phyloP scores from a whole-genome alignment of 2,888 invertebrate genomes.

The Melanchra persicariae region DNA sequence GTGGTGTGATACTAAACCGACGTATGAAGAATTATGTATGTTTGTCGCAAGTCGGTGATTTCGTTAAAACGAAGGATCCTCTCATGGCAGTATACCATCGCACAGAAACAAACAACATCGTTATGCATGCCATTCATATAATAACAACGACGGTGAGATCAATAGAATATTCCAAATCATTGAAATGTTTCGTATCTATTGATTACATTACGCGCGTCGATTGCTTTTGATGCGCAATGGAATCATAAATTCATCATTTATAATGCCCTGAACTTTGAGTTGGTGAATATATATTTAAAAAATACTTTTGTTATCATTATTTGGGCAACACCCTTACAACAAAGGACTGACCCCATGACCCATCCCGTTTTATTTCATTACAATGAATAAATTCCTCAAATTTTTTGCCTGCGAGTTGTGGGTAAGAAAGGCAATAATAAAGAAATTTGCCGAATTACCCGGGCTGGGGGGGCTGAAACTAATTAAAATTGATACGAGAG shows the following conservation, averaged over 20 bases:
- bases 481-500: constrained; percentile 57
- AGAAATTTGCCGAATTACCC: constrained; percentile 56
- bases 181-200: constrained; percentile 54
- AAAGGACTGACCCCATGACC: constrained; percentile 49
- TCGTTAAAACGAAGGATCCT: constrained; percentile 44
- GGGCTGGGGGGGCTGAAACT: constrained; percentile 39
- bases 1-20: constrained; percentile 49
- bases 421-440: constrained; percentile 53
- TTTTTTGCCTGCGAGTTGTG: constrained; percentile 51
- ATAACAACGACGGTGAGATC: constrained; percentile 55
- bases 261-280: constrained; percentile 20
- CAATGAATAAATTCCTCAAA: constrained; percentile 63
- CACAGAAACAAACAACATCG: constrained; percentile 57
- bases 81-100: constrained; percentile 38
- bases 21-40: constrained; percentile 44
- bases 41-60: constrained; percentile 51
- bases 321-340: constrained; percentile 31
- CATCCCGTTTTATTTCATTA: constrained; percentile 56
- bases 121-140: constrained; percentile 53
- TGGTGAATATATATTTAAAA: constrained; percentile 28
- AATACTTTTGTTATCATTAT: constrained; percentile 44
- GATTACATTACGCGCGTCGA: constrained; percentile 55
- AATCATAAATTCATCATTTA: constrained; percentile 55
- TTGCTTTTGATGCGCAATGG: constrained; percentile 52
- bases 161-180: constrained; percentile 64